Evolutionary conservation across 2,888 invertebrate genomes (phyloP).

Genomic region (Melolontha melolontha): DNA sequence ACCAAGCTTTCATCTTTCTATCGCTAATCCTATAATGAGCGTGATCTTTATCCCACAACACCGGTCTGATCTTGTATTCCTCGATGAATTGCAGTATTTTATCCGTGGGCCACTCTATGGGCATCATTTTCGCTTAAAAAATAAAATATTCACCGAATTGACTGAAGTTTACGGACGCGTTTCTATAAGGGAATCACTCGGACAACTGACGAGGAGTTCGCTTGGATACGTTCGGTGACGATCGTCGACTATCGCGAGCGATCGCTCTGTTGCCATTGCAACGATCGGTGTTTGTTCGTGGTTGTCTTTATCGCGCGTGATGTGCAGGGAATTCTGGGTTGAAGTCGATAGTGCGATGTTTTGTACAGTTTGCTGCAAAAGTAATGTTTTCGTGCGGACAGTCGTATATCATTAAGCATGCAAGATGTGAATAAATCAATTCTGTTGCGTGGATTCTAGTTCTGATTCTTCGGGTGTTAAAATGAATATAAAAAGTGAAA

Average conservation of each 20-base stretch:
- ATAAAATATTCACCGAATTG: neutral
- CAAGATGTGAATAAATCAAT: no score
- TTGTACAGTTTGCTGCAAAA: neutral
- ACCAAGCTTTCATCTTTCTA: constrained; percentile 35
- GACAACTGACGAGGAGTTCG: constrained; percentile 10
- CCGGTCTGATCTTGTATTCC: constrained; percentile 31
- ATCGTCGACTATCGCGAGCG: constrained; percentile 19
- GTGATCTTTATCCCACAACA: constrained; percentile 35
- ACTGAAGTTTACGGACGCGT: neutral
- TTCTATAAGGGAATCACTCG: neutral
- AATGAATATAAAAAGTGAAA: no score
- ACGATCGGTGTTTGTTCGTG: constrained; percentile 8
- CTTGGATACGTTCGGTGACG: constrained; percentile 9
- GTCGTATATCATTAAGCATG: no score
- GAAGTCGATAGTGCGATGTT: neutral
- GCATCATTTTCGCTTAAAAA: neutral
- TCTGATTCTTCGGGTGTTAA: no score
- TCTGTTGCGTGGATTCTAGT: no score
- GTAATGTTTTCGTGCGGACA: no score
- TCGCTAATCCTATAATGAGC: constrained; percentile 10
- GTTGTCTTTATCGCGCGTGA: neutral
- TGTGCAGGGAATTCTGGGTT: neutral
- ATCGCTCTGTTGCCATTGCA: constrained; percentile 1
- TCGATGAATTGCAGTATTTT: constrained; percentile 26
- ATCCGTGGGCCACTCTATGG: constrained; percentile 19